A percentile compares a stretch with the other conserved stretches of the same genome.
Evolutionary conservation across 2,888 invertebrate species (phyloP).

Genomic region (Drosophila atroscutellata): DNA sequence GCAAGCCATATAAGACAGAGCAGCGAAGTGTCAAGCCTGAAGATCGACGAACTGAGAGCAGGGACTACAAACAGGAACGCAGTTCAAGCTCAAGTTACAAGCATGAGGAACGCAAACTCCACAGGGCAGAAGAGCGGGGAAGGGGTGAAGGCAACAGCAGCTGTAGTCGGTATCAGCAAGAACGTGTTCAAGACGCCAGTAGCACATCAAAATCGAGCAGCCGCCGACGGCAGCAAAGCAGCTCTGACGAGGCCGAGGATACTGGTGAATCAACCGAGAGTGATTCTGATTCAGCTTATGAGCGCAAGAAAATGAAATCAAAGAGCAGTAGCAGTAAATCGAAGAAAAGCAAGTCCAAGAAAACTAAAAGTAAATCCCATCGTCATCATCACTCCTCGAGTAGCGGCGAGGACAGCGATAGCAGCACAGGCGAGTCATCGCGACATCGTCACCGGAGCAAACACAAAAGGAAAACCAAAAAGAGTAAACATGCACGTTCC

Average conservation of each 20-base stretch:
- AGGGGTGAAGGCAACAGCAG: slow-evolving; percentile 32
- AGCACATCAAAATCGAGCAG: slow-evolving; percentile 44
- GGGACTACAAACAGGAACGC: slow-evolving; percentile 19
- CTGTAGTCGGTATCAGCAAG: slow-evolving; percentile 33
- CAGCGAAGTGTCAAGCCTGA: slow-evolving; percentile 19
- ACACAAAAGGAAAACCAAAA: slow-evolving; percentile 84
- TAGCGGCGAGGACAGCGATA: slow-evolving; percentile 18
- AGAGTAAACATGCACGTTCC: slow-evolving; percentile 83
- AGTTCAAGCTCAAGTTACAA: slow-evolving; percentile 17
- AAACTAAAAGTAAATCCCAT: slow-evolving; percentile 67
- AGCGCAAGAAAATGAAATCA: slow-evolving; percentile 65
- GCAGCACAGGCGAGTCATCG: slow-evolving; percentile 33
- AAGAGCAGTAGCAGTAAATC: slow-evolving; percentile 61
- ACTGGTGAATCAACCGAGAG: slow-evolving; percentile 71
- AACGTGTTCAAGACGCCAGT: slow-evolving; percentile 32
- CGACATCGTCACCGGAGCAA: slow-evolving; percentile 65
- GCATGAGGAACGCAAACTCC: slow-evolving; percentile 23
- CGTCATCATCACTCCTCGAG: slow-evolving; percentile 35
- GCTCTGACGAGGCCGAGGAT: slow-evolving; percentile 69
- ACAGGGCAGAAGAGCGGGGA: slow-evolving; percentile 23
- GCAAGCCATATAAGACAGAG: slow-evolving; percentile 27
- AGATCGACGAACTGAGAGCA: slow-evolving; percentile 26
- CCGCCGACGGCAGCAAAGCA: slow-evolving; percentile 44
- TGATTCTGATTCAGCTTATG: slow-evolving; percentile 70
- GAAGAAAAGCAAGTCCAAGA: slow-evolving; percentile 71